A percentile compares a stretch with the other conserved stretches of the same genome.
Conservation (phyloP, 2,113 vertebrate species). For the Macrotis lagotis region DNA sequence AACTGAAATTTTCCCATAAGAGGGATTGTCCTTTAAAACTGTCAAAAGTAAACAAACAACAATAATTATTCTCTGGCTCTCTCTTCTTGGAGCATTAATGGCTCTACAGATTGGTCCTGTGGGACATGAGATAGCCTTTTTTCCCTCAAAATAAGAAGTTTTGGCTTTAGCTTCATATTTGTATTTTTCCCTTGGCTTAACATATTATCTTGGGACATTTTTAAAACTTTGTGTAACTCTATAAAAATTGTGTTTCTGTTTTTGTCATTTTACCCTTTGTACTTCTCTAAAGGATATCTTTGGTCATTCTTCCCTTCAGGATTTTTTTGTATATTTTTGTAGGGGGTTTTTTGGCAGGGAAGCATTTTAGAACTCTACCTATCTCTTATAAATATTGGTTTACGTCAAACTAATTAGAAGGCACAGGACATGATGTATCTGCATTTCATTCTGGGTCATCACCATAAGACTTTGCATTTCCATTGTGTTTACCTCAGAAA, state of each 20-base stretch:
- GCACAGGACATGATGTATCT: conserved; percentile 7
- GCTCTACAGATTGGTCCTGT: conserved; percentile 34
- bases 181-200: conserved; percentile 40
- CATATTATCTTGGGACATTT: conserved; percentile 38
- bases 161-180: conserved; percentile 37
- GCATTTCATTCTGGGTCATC: not conserved
- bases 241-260: not conserved
- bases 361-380: not conserved
- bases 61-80: conserved; percentile 56
- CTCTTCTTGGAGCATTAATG: not conserved
- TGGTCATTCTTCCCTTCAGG: conserved; percentile 22
- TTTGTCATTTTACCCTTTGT: conserved; percentile 30
- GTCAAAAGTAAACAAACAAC: conserved; percentile 66
- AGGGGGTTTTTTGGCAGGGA: not conserved
- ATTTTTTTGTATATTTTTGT: not conserved
- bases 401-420: not conserved
- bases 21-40: conserved; percentile 68
- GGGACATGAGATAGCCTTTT: not conserved
- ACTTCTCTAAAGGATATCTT: conserved; percentile 5
- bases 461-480: not conserved
- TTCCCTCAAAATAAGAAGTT: conserved; percentile 57
- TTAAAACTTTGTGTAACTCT: not conserved
- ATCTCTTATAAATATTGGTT: not conserved
- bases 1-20: conserved; percentile 48
- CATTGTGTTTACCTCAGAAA: not conserved